phyloP scores from a whole-genome alignment of 2,797 vertebrate genomes.

The Chaenodraco wilsoni region DNA sequence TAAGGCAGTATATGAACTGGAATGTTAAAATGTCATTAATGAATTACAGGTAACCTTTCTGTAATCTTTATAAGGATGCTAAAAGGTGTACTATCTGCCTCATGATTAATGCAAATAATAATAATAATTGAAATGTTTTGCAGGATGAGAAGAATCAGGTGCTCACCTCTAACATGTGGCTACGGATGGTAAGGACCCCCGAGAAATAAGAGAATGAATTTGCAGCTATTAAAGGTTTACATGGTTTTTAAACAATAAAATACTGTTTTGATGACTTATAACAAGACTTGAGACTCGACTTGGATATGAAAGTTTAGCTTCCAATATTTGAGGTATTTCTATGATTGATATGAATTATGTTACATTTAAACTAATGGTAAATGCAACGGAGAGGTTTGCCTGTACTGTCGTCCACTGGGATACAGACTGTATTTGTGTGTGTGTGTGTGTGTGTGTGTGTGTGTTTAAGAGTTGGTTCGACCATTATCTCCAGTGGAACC shows the following conservation, averaged over 20 bases:
- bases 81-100: neutral
- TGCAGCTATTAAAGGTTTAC: neutral
- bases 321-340: too few relatives aligned
- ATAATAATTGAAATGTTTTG: slow-evolving; percentile 36
- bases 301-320: too few relatives aligned
- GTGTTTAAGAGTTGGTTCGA: slow-evolving; percentile 83
- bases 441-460: slow-evolving; percentile 50
- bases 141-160: slow-evolving; percentile 89
- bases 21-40: neutral
- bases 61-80: neutral
- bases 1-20: neutral
- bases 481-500: slow-evolving; percentile 88
- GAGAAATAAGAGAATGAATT: slow-evolving; percentile 14
- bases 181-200: slow-evolving; percentile 83
- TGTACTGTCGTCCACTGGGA: slow-evolving; percentile 1
- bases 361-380: neutral
- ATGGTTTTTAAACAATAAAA: neutral
- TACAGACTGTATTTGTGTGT: slow-evolving; percentile 10
- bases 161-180: slow-evolving; percentile 86
- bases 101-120: neutral
- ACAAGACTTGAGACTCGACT: too few relatives aligned
- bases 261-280: too few relatives aligned
- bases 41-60: neutral
- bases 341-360: neutral
- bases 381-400: neutral